Percentiles rank a stretch among this genome's conserved stretches.
These are phyloP conservation scores for Sepiola atlantica DNA, from an alignment of 2,888 invertebrate genomes.

Conservation along the genomic window DNA sequence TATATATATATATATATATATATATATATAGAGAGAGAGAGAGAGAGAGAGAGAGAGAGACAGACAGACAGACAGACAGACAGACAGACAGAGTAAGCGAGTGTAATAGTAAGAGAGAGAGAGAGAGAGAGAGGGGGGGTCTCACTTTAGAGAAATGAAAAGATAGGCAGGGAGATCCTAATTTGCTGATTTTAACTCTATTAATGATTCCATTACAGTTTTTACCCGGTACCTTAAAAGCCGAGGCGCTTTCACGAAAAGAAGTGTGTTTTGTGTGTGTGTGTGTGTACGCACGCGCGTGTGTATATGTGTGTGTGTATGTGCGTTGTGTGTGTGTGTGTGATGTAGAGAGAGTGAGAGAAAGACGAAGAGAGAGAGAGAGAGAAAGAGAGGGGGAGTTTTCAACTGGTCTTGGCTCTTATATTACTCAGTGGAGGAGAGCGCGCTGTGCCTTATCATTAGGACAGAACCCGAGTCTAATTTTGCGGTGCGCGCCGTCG, in stretches of 20 bases:
- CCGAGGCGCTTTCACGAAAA: not conserved
- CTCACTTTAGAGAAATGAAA: not conserved
- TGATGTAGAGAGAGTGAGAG: too few relatives aligned
- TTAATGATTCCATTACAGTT: not conserved
- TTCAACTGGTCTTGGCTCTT: not conserved
- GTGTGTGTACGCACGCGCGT: too few relatives aligned
- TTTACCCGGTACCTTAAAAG: not conserved
- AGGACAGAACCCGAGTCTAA: not conserved
- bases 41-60: not conserved
- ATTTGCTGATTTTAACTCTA: not conserved
- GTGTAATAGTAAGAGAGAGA: not conserved
- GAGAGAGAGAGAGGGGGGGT: not conserved
- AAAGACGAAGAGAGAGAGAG: too few relatives aligned
- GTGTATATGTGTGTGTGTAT: too few relatives aligned
- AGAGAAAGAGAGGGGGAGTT: not conserved
- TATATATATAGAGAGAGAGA: not conserved
- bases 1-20: not conserved
- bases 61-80: not conserved
- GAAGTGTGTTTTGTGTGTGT: too few relatives aligned
- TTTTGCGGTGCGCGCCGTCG: constrained; percentile 18
- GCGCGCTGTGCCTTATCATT: constrained; percentile 3
- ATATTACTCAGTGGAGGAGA: not conserved
- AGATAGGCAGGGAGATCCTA: not conserved
- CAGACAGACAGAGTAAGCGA: not conserved
- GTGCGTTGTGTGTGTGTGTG: too few relatives aligned